Evolutionary conservation across 2,113 vertebrate species (phyloP), one percentile per base, ranked within the genome.

Genomic region (Pygoscelis antarcticus): DNA sequence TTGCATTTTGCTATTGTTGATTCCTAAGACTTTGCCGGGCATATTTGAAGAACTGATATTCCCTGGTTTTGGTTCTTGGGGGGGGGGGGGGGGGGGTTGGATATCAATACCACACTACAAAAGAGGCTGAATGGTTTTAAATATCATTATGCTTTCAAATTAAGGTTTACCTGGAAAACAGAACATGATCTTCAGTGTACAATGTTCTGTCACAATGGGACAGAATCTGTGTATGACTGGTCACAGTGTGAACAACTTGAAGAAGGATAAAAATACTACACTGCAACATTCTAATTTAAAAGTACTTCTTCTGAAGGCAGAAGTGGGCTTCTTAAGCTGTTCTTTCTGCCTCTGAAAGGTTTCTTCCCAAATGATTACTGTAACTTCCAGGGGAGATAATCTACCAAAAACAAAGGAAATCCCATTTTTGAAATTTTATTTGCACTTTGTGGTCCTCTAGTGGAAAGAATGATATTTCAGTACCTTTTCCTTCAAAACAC

Each of bases 1-100:
- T 88, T 94, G 89, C 86, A 40, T 94, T 96, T 83, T 65, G 58
- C 84, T 72, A 44, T 64, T 93, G 93, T 85, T 91, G 82, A 94
- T 84, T 90, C 85, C 65, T 49, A 94, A 75, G 57, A 69, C 68
- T 96, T 92, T 36, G 72, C 93, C 58, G 62, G 64, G 57, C 47
- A 12, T 75, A 78, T 78, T 3, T 88, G 47, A 88, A 80, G 87
- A 89, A 49, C 26, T 70, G 26, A 40, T 68, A n/a, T 29, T 92
- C 75, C 62, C 62, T 61, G 23, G 25, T 4, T 78, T 47, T 25
- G 47, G 42, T 61, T 88, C 49, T 42, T 80, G 29, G 49, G 58
- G 52, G 30, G 14, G 19, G 5, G 29, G 49, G 58, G 52, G 30
- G 14, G 15, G 5, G 21, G 25, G 7, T 42, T 42, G 42, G 38